Conservation (phyloP, 2,888 invertebrate species). For the Zygothrica quintamaculata region DNA sequence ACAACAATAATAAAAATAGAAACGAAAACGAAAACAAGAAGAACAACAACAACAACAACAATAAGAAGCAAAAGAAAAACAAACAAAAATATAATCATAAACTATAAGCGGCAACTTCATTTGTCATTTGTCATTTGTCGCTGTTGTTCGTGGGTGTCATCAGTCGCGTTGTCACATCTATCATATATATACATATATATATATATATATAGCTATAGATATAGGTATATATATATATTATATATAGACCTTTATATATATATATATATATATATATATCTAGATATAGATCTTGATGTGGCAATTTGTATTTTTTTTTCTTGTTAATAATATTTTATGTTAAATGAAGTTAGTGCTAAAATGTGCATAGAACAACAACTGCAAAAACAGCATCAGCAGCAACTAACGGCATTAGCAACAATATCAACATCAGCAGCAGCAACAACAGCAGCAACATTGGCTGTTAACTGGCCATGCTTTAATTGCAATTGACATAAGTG, state of each 20-base stretch:
- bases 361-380: slow-evolving; percentile 47
- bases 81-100: background rate
- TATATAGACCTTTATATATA: background rate
- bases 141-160: slow-evolving; percentile 2
- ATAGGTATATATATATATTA: background rate
- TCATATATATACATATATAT: background rate
- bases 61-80: too few species aligned
- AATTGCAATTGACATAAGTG: slow-evolving; percentile 8
- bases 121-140: background rate
- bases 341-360: slow-evolving; percentile 49
- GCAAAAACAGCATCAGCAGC: slow-evolving; percentile 21
- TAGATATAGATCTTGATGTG: background rate
- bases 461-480: slow-evolving; percentile 2
- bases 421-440: slow-evolving; percentile 33
- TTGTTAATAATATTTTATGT: slow-evolving; percentile 29
- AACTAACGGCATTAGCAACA: too few species aligned
- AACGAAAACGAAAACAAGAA: slow-evolving; percentile 12
- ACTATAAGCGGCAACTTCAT: slow-evolving; percentile 1
- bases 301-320: slow-evolving; percentile 30
- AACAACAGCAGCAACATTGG: slow-evolving; percentile 28
- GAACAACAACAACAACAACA: background rate
- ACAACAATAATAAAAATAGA: slow-evolving; percentile 25
- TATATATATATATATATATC: background rate
- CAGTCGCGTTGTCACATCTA: background rate
- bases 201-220: background rate